These are phyloP conservation scores for Tragulus kanchil DNA, from an alignment of 2,113 vertebrate genomes.

Conservation along the genomic window DNA sequence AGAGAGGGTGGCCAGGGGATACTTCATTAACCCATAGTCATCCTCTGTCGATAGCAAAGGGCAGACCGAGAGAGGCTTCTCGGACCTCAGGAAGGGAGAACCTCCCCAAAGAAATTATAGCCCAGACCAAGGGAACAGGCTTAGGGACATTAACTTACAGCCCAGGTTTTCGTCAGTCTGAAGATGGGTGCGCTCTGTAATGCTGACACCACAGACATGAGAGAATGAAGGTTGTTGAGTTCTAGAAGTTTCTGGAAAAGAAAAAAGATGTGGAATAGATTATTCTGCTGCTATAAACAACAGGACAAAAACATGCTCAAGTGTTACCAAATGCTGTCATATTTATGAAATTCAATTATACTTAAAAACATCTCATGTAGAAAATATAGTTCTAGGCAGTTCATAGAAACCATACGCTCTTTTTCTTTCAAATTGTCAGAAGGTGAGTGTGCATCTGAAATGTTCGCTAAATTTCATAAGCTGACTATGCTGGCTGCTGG, in stretches of 20 bases:
- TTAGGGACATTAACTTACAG: conserved; percentile 89
- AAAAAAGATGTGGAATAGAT: conserved; percentile 72
- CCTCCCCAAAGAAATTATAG: background rate
- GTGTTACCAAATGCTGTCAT: conserved; percentile 65
- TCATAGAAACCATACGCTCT: conserved; percentile 73
- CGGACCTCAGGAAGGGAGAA: background rate
- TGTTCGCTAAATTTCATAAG: background rate
- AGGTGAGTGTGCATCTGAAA: conserved; percentile 2
- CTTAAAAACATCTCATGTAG: conserved; percentile 77
- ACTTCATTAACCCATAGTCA: background rate
- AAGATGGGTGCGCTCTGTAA: conserved; percentile 98
- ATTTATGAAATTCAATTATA: conserved; percentile 73
- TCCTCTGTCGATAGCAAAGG: background rate
- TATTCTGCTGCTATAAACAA: conserved; percentile 77
- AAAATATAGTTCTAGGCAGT: conserved; percentile 69
- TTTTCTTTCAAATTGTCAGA: background rate
- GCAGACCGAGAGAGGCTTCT: background rate
- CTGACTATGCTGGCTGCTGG: conserved; percentile 7
- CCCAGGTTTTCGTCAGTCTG: conserved; percentile 97
- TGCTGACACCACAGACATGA: conserved; percentile 97
- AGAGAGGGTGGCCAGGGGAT: background rate
- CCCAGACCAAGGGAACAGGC: background rate
- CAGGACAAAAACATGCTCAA: conserved; percentile 59
- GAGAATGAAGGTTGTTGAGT: conserved; percentile 96
- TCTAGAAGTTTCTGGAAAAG: conserved; percentile 94